These are phyloP conservation scores for Daboia siamensis DNA, from an alignment of 2,113 vertebrate species.

Conservation along the genomic window DNA sequence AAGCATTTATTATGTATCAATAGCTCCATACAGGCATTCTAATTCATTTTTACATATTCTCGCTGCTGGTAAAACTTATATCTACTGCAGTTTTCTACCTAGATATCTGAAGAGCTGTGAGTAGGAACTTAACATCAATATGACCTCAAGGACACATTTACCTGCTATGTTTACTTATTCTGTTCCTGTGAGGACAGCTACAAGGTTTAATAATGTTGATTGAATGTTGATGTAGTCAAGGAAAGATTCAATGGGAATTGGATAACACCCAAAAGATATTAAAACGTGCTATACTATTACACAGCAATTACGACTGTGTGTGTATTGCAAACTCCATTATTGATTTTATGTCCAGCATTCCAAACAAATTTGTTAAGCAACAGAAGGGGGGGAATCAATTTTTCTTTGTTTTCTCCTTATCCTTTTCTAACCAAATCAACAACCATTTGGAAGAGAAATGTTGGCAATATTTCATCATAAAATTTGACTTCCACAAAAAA, in stretches of 20 bases:
- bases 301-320: slow-evolving; percentile 20
- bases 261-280: slow-evolving; percentile 28
- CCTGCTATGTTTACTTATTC: slow-evolving; percentile 3
- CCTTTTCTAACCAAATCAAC: slow-evolving; percentile 26
- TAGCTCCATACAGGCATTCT: background rate
- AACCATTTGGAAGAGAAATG: background rate
- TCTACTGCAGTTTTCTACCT: background rate
- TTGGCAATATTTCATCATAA: background rate
- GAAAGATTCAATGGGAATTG: slow-evolving; percentile 17
- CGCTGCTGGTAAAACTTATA: background rate
- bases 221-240: slow-evolving; percentile 20
- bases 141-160: slow-evolving; percentile 11
- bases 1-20: background rate
- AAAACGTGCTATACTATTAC: slow-evolving; percentile 18
- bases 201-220: slow-evolving; percentile 45
- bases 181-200: slow-evolving; percentile 21
- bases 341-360: slow-evolving; percentile 19
- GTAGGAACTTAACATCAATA: background rate
- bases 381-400: background rate
- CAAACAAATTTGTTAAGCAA: slow-evolving; percentile 25
- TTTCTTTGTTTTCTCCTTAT: background rate
- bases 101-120: background rate
- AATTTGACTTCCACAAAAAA: background rate
- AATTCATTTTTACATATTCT: background rate
- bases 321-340: slow-evolving; percentile 8